These are phyloP conservation scores for Galleria mellonella DNA, from an alignment of 1,140 invertebrate genomes.

Conservation along the genomic window DNA sequence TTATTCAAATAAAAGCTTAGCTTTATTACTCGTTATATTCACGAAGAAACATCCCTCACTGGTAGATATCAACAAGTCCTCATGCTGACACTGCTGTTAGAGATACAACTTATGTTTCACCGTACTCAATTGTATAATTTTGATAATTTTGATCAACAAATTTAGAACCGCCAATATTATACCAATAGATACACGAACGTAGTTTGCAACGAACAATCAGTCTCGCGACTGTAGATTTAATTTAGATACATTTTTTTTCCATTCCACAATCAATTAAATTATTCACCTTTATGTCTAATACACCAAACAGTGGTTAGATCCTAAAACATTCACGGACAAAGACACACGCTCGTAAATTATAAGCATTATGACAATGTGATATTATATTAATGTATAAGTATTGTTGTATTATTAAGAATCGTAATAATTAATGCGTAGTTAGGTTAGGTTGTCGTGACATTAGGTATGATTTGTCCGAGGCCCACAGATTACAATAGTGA, in stretches of 20 bases:
- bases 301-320: conserved; percentile 69
- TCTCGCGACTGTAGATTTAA: conserved; percentile 23
- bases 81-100: conserved; percentile 48
- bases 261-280: conserved; percentile 49
- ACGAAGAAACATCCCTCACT: conserved; percentile 75
- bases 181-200: conserved; percentile 43
- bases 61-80: conserved; percentile 61
- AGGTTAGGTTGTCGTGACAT: conserved; percentile 68
- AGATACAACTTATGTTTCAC: conserved; percentile 50
- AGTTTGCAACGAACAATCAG: conserved; percentile 25
- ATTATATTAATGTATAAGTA: conserved; percentile 68
- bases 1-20: conserved; percentile 75
- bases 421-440: conserved; percentile 71
- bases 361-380: conserved; percentile 75
- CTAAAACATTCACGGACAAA: conserved; percentile 74
- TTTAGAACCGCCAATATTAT: conserved; percentile 31
- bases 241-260: conserved; percentile 53
- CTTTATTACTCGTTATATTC: conserved; percentile 75
- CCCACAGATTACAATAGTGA: conserved; percentile 72
- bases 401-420: conserved; percentile 69
- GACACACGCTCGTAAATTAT: conserved; percentile 75
- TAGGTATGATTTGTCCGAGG: conserved; percentile 59
- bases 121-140: conserved; percentile 50
- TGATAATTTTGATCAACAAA: conserved; percentile 53
- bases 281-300: conserved; percentile 58